Percentiles rank a stretch among this genome's conserved stretches.
These are phyloP conservation scores for Papilio xuthus DNA, from an alignment of 1,140 invertebrate genomes.

Conservation along the genomic window DNA sequence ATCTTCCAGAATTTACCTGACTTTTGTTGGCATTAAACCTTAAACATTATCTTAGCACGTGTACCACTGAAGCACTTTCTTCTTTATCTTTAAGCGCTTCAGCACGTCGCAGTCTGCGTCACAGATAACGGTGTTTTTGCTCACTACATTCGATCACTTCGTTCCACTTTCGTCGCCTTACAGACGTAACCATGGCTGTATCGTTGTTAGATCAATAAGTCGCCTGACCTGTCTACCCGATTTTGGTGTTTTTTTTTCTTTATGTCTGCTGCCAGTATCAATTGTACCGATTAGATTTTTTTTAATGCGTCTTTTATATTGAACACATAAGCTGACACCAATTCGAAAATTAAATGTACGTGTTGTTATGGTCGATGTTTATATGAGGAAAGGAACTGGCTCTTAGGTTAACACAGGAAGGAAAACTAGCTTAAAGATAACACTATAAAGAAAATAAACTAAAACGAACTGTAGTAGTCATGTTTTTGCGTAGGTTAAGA, in stretches of 20 bases:
- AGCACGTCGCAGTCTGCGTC: neutral
- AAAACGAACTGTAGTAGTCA: neutral
- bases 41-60: neutral
- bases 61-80: neutral
- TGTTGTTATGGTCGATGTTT: neutral
- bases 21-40: neutral
- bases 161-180: conserved; percentile 67
- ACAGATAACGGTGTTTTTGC: conserved; percentile 42
- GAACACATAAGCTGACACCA: neutral
- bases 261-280: neutral
- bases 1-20: neutral
- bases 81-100: neutral
- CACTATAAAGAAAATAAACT: neutral
- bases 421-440: neutral
- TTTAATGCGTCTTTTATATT: neutral
- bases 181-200: conserved; percentile 62
- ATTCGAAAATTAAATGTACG: conserved; percentile 15
- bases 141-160: conserved; percentile 49
- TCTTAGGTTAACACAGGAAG: neutral
- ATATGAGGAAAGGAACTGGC: neutral
- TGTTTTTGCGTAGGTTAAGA: neutral
- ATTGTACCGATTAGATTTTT: conserved; percentile 22
- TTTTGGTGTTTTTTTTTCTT: conserved; percentile 8
- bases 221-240: neutral
- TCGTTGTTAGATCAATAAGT: conserved; percentile 61